A percentile compares a stretch with the other conserved stretches of the same genome.
phyloP scores from a whole-genome alignment of 2,797 vertebrate species.

The Geotrypetes seraphini region DNA sequence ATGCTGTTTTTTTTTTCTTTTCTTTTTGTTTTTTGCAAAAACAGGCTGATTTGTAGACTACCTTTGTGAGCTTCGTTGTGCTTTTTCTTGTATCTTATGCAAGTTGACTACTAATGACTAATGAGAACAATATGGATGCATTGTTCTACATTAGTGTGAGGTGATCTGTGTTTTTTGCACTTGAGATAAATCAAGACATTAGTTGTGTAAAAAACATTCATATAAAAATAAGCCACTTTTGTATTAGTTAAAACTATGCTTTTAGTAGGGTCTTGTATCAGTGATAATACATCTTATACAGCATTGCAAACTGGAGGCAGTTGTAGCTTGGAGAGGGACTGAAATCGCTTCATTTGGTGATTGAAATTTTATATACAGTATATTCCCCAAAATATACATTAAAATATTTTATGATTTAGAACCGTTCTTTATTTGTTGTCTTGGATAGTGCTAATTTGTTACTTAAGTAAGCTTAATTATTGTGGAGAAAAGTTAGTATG shows the following conservation, averaged over 20 bases:
- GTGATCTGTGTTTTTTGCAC: slow-evolving; percentile 82
- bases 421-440: slow-evolving; percentile 25
- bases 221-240: slow-evolving; percentile 65
- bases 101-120: slow-evolving; percentile 77
- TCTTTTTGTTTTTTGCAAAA: slow-evolving; percentile 56
- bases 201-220: slow-evolving; percentile 60
- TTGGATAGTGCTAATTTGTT: slow-evolving; percentile 36
- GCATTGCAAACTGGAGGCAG: slow-evolving; percentile 45
- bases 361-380: slow-evolving; percentile 98
- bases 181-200: slow-evolving; percentile 63
- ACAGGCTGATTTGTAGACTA: slow-evolving; percentile 65
- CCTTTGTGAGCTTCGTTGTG: slow-evolving; percentile 73
- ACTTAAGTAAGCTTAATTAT: slow-evolving; percentile 17
- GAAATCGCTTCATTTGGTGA: slow-evolving; percentile 93
- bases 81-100: slow-evolving; percentile 67
- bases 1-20: slow-evolving; percentile 44
- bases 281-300: slow-evolving; percentile 64
- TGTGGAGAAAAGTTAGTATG: too few relatives aligned
- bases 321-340: slow-evolving; percentile 70
- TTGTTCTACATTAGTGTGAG: slow-evolving; percentile 81
- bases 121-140: slow-evolving; percentile 88
- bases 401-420: slow-evolving; percentile 98
- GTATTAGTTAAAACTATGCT: slow-evolving; percentile 71
- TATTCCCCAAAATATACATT: slow-evolving; percentile 87
- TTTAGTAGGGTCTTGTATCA: slow-evolving; percentile 73